phyloP scores from a whole-genome alignment of 1,140 invertebrate species.

The Drosophila sturtevanti region DNA sequence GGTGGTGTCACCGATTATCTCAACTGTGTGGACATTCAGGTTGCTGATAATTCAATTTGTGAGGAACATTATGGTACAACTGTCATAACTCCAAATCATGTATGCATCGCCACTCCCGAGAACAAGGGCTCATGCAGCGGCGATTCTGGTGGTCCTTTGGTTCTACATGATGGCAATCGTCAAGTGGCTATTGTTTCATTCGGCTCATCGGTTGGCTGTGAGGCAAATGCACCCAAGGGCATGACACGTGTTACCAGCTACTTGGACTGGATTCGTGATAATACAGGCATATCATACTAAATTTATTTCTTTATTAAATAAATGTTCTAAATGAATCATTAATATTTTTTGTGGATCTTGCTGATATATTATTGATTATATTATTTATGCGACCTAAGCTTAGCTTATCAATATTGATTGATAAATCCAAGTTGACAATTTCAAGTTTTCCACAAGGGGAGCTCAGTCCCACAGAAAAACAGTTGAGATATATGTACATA shows the following conservation, averaged over 20 bases:
- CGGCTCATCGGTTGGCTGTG: constrained; percentile 39
- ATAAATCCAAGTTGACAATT: too few relatives aligned
- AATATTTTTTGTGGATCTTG: too few relatives aligned
- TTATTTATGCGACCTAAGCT: too few relatives aligned
- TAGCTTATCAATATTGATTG: too few relatives aligned
- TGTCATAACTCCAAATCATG: constrained; percentile 37
- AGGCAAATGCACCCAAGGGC: constrained; percentile 82
- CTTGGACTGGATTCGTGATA: constrained; percentile 83
- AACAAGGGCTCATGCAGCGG: constrained; percentile 74
- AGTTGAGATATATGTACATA: too few relatives aligned
- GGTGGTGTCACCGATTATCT: constrained; percentile 18
- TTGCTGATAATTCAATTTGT: constrained; percentile 33
- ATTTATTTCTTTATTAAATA: not conserved
- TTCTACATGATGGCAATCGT: constrained; percentile 74
- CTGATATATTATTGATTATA: too few relatives aligned
- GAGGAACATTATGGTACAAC: constrained; percentile 25
- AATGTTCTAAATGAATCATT: not conserved
- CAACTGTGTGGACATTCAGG: constrained; percentile 41
- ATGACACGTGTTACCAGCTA: constrained; percentile 84
- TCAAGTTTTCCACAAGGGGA: too few relatives aligned
- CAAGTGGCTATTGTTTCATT: constrained; percentile 83
- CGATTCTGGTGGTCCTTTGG: constrained; percentile 84
- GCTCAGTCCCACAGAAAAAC: too few relatives aligned
- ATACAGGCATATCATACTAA: constrained; percentile 48
- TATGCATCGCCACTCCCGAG: constrained; percentile 49